Evolutionary conservation across 2,888 invertebrate genomes (phyloP), one percentile per base, ranked within the genome.

Genomic region (Dichetophora obliterata): DNA sequence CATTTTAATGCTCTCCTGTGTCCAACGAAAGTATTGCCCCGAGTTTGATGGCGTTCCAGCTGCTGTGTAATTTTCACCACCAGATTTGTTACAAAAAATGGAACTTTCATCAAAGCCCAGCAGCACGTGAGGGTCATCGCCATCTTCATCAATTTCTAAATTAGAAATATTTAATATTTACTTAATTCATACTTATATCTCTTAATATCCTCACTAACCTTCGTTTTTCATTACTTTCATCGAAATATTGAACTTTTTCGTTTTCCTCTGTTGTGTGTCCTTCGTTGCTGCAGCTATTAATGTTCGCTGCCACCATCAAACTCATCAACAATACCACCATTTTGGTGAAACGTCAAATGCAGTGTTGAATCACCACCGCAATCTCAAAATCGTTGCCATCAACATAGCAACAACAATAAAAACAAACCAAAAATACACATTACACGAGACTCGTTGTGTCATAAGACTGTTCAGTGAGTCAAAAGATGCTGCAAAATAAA

Each of bases 321-420:
- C 50, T 72, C 77, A 72, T 75, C 78, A 50, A 48, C 70, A 61
- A 16, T 48, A 65, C 71, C 75, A 75, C 75, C 75, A 77, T 77
- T 77, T 77, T 77, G 77, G 75, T 77, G 77, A 71, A 77, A 66
- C 66, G 77, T 77, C 77, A 77, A 65, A 63, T 6, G 19, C 27
- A 71, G 61, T 59, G 54, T 66, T 74, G 74, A 74, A 48, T 73
- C 63, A 52, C 63, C 63, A 72, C 72, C 72, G 61, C 61, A 61
- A 61, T 48, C 72, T n/a, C 34, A 70, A 34, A 54, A 16, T 70
- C 31, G 69, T 70, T 70, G 72, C n/a, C 65, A 54, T 75, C 75
- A 63, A 77, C 52, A 22, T 9, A 61, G 52, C 16, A 48, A 37
- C 61, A 52, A 34, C 77, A 68, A 66, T 31, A 31, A 48, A 19